These are phyloP conservation scores for Blera fallax DNA, from an alignment of 2,888 invertebrate genomes.

Conservation along the genomic window DNA sequence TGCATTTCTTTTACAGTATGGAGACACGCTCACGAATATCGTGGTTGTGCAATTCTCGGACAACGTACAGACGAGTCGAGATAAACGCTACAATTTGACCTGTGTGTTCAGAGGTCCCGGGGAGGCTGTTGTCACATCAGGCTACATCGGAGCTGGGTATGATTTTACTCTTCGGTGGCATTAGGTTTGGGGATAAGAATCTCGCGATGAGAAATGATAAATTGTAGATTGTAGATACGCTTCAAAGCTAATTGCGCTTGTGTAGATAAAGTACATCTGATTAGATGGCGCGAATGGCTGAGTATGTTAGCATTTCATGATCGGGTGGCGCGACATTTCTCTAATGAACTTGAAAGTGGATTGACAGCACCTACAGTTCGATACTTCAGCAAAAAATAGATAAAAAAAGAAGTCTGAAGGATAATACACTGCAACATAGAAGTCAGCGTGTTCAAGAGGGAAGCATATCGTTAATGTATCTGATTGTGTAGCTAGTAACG, in stretches of 20 bases:
- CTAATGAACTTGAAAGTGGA: conserved; percentile 14
- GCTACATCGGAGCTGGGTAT: conserved; percentile 95
- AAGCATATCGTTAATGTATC: too few relatives aligned
- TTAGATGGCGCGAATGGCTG: conserved; percentile 1
- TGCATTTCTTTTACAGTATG: conserved; percentile 84
- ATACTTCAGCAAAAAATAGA: too few relatives aligned
- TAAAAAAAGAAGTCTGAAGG: too few relatives aligned
- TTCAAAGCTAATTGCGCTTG: conserved; percentile 37
- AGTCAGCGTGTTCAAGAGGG: too few relatives aligned
- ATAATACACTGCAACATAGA: too few relatives aligned
- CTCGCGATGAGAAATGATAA: conserved; percentile 40
- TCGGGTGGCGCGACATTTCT: not conserved
- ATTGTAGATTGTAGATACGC: conserved; percentile 41
- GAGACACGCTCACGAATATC: conserved; percentile 96
- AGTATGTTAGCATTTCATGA: not conserved
- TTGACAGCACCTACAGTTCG: not conserved
- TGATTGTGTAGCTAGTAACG: too few relatives aligned
- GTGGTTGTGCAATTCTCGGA: conserved; percentile 97
- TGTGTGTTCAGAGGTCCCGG: conserved; percentile 95
- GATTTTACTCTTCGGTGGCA: conserved; percentile 74
- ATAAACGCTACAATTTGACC: conserved; percentile 96
- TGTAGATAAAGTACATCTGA: conserved; percentile 20
- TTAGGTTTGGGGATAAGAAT: conserved; percentile 6
- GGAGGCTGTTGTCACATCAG: conserved; percentile 95
- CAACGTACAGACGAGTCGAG: conserved; percentile 94